A percentile compares a stretch with the other conserved stretches of the same genome.
Conservation (phyloP, 2,888 invertebrate species). For the Crepidodera aurea region DNA sequence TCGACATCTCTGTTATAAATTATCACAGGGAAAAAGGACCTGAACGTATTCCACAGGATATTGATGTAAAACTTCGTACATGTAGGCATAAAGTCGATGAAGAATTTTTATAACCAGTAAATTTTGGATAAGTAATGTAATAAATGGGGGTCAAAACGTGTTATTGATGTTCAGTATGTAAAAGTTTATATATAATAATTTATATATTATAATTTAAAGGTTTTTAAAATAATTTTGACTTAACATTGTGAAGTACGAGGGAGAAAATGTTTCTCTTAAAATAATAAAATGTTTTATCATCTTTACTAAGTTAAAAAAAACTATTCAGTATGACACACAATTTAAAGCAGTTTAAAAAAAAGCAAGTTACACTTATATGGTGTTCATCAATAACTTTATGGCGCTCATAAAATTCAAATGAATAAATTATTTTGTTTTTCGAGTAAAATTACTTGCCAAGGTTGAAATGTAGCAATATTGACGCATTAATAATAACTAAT, state of each 20-base stretch:
- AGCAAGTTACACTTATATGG: too few relatives aligned
- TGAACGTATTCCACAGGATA: slow-evolving; percentile 42
- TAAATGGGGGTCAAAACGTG: slow-evolving; percentile 4
- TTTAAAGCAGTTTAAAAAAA: too few relatives aligned
- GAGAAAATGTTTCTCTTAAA: too few relatives aligned
- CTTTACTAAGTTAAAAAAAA: too few relatives aligned
- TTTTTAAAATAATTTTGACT: too few relatives aligned
- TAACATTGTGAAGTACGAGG: too few relatives aligned
- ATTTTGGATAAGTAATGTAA: slow-evolving; percentile 28
- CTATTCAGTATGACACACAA: too few relatives aligned
- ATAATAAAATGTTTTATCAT: too few relatives aligned
- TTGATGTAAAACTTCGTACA: slow-evolving; percentile 45
- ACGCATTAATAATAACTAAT: slow-evolving; percentile 25
- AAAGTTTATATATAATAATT: too few relatives aligned
- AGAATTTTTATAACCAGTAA: slow-evolving; percentile 41
- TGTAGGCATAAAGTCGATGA: slow-evolving; percentile 37
- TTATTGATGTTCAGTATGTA: background rate
- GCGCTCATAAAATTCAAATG: slow-evolving; percentile 16
- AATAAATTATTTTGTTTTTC: slow-evolving; percentile 22
- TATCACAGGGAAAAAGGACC: slow-evolving; percentile 1
- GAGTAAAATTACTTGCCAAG: slow-evolving; percentile 16
- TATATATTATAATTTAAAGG: too few relatives aligned
- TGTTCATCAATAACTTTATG: background rate
- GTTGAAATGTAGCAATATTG: slow-evolving; percentile 16
- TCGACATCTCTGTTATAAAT: slow-evolving; percentile 12